phyloP scores from a whole-genome alignment of 2,797 vertebrate species.

The Spea hammondii region DNA sequence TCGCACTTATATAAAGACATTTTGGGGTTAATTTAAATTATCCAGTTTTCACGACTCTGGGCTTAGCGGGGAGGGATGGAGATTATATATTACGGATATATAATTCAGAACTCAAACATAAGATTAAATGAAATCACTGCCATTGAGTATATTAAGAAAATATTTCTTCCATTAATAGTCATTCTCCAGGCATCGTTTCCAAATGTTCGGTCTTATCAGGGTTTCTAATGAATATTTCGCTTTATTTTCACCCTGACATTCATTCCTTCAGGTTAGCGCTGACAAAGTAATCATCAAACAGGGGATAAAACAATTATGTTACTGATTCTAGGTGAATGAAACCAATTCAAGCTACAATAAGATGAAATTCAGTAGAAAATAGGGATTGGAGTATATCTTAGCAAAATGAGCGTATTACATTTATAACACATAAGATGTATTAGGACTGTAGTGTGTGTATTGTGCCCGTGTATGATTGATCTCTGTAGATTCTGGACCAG shows the following conservation, averaged over 20 bases:
- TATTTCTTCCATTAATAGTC: not conserved
- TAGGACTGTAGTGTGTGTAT: constrained; percentile 10
- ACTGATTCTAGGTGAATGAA: not conserved
- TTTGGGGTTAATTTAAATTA: not conserved
- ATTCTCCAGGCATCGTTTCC: not conserved
- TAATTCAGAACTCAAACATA: not conserved
- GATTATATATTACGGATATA: not conserved
- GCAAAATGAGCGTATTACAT: not conserved
- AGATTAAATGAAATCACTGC: constrained; percentile 9
- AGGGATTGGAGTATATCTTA: not conserved
- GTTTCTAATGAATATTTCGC: constrained; percentile 1
- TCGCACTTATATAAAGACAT: constrained; percentile 14
- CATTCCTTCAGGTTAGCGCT: constrained; percentile 5
- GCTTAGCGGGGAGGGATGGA: not conserved
- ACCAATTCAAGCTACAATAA: constrained; percentile 15
- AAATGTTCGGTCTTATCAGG: constrained; percentile 4
- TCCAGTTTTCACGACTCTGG: not conserved
- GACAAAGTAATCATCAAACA: constrained; percentile 13
- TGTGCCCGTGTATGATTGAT: not conserved
- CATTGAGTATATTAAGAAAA: constrained; percentile 1
- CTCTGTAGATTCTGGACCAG: not conserved
- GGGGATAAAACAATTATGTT: constrained; percentile 11
- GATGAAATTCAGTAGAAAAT: not conserved
- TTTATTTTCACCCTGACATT: constrained; percentile 11
- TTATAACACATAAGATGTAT: not conserved